Conservation (phyloP, 2,797 vertebrate genomes). For the Enteromius trimaculatus region DNA sequence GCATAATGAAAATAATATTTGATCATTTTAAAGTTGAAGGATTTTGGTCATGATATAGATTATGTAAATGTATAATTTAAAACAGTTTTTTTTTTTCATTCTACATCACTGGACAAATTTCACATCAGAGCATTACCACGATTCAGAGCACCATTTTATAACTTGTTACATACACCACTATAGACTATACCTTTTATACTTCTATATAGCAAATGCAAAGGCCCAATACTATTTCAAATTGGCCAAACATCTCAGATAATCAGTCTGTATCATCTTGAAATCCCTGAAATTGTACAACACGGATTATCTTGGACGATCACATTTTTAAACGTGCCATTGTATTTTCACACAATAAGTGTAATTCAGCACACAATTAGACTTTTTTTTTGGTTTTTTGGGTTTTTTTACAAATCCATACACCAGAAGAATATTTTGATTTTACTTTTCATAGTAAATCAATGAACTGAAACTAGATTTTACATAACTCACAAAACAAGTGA, state of each 20-base stretch:
- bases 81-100: neutral
- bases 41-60: neutral
- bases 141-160: constrained; percentile 22
- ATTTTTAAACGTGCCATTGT: constrained; percentile 14
- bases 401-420: constrained; percentile 12
- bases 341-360: constrained; percentile 13
- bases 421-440: constrained; percentile 11
- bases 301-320: neutral
- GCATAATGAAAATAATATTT: neutral
- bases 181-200: neutral
- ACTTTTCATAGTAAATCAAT: constrained; percentile 28
- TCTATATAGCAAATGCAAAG: neutral
- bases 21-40: neutral
- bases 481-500: constrained; percentile 22
- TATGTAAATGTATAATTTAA: neutral
- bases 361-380: neutral
- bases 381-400: neutral
- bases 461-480: constrained; percentile 1
- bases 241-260: neutral
- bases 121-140: neutral
- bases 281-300: neutral
- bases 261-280: neutral
- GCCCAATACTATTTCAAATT: neutral
- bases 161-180: constrained; percentile 3
- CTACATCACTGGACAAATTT: constrained; percentile 10